phyloP scores from a whole-genome alignment of 1,140 invertebrate genomes.

The Saccostrea echinata region DNA sequence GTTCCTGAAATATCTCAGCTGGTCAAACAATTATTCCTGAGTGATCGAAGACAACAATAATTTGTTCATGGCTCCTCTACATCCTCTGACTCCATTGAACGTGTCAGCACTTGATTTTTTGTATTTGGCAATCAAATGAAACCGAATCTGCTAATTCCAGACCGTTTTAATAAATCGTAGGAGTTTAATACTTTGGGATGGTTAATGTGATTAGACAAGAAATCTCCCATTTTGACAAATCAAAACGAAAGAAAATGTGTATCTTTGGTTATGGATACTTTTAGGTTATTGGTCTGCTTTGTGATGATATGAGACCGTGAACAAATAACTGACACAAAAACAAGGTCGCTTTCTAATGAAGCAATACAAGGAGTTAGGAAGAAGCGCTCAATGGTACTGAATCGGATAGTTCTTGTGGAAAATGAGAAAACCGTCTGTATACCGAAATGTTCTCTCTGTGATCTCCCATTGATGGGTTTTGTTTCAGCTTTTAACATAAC shows the following conservation, averaged over 20 bases:
- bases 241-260: neutral
- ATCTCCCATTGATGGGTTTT: slow-evolving; percentile 20
- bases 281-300: slow-evolving; percentile 27
- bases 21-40: slow-evolving; percentile 5
- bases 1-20: slow-evolving; percentile 1
- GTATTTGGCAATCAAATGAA: slow-evolving; percentile 15
- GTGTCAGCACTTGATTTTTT: slow-evolving; percentile 16
- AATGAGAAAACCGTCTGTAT: slow-evolving; percentile 32
- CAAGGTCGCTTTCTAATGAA: slow-evolving; percentile 21
- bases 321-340: slow-evolving; percentile 21
- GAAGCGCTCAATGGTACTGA: slow-evolving; percentile 10
- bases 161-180: slow-evolving; percentile 28
- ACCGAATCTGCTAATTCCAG: slow-evolving; percentile 31
- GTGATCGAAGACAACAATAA: slow-evolving; percentile 32
- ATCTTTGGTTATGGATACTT: slow-evolving; percentile 4
- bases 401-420: neutral
- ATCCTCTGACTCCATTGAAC: neutral
- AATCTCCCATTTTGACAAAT: neutral
- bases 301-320: neutral
- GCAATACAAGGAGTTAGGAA: slow-evolving; percentile 16
- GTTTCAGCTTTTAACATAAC: slow-evolving; percentile 10
- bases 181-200: neutral
- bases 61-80: neutral
- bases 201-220: slow-evolving; percentile 1
- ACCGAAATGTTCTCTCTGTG: slow-evolving; percentile 24